These are phyloP conservation scores for Helicoverpa assulta DNA, from an alignment of 2,888 invertebrate genomes.

Conservation along the genomic window DNA sequence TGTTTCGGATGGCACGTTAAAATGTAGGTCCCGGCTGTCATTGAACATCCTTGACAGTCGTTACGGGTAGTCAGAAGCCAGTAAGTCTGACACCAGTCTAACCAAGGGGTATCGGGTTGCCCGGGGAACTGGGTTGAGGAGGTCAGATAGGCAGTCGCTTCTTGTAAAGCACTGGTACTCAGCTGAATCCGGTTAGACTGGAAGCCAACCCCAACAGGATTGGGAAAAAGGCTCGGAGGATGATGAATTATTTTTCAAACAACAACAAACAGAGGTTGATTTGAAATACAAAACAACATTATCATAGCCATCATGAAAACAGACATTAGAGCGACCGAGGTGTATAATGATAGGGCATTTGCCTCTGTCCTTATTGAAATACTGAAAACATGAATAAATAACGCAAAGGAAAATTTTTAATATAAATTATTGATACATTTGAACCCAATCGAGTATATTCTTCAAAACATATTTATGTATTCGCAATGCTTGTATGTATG, in stretches of 20 bases:
- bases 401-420: slow-evolving; percentile 7
- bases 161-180: too few species aligned
- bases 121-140: too few species aligned
- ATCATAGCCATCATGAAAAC: slow-evolving; percentile 47
- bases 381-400: slow-evolving; percentile 56
- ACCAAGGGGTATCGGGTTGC: too few species aligned
- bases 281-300: slow-evolving; percentile 57
- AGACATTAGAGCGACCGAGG: slow-evolving; percentile 36
- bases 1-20: too few species aligned
- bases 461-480: background rate
- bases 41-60: too few species aligned
- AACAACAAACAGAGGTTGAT: slow-evolving; percentile 22
- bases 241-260: slow-evolving; percentile 7
- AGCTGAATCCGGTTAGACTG: too few species aligned
- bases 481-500: background rate
- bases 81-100: too few species aligned
- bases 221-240: too few species aligned
- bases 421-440: background rate
- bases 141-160: too few species aligned
- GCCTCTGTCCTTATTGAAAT: slow-evolving; percentile 59
- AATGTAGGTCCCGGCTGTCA: too few species aligned
- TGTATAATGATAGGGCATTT: slow-evolving; percentile 56
- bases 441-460: slow-evolving; percentile 2
- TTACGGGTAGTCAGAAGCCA: too few species aligned
- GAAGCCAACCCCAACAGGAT: too few species aligned